Evolutionary conservation across 2,888 invertebrate genomes (phyloP).

Genomic region (Perizoma affinitatum): DNA sequence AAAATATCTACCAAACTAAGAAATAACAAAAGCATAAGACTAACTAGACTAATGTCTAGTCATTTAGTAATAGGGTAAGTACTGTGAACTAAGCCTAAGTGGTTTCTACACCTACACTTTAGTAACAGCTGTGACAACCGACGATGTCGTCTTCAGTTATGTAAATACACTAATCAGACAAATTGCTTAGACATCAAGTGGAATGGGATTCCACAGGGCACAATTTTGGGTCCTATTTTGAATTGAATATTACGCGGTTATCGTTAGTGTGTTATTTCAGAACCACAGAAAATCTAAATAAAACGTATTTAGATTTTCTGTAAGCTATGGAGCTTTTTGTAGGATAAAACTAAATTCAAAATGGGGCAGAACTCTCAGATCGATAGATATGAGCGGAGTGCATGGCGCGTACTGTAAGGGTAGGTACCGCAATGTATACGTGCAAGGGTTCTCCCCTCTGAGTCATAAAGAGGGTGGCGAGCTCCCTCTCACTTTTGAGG

Average conservation of each 20-base stretch:
- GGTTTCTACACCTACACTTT: background rate
- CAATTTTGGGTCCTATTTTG: constrained; percentile 30
- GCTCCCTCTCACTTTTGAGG: constrained; percentile 78
- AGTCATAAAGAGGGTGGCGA: constrained; percentile 82
- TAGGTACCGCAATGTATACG: constrained; percentile 68
- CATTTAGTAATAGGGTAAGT: too few species aligned
- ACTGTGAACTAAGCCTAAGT: too few species aligned
- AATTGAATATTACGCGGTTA: background rate
- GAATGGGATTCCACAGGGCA: constrained; percentile 22
- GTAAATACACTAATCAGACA: constrained; percentile 39
- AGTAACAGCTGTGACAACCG: constrained; percentile 38
- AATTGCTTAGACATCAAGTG: constrained; percentile 2
- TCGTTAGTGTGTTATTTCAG: too few species aligned
- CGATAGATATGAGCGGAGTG: constrained; percentile 71
- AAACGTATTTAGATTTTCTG: too few species aligned
- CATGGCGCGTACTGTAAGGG: constrained; percentile 68
- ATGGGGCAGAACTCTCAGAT: constrained; percentile 39
- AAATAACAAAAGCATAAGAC: too few species aligned
- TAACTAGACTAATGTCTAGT: too few species aligned
- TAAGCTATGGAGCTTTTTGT: too few species aligned
- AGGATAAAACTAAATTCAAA: too few species aligned
- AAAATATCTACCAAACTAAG: too few species aligned
- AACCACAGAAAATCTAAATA: too few species aligned
- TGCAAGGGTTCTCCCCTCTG: constrained; percentile 82
- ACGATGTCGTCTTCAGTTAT: constrained; percentile 30